Conservation (phyloP, 2,113 vertebrate species). For the Hippocampus comes region DNA sequence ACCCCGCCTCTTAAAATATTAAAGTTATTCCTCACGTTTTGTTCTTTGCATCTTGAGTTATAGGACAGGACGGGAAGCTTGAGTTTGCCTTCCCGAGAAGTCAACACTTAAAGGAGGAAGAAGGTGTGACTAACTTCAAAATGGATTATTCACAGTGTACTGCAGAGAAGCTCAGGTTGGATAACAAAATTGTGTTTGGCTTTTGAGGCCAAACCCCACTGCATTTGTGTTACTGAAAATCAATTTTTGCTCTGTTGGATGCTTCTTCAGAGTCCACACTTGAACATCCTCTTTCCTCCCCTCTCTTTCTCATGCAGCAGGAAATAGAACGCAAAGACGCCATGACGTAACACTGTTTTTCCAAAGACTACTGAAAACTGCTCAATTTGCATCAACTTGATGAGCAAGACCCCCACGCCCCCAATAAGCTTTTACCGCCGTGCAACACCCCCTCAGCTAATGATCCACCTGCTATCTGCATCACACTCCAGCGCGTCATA, state of each 20-base stretch:
- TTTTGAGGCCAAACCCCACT: conserved; percentile 45
- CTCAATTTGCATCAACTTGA: conserved; percentile 41
- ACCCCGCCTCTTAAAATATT: conserved; percentile 41
- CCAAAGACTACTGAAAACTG: conserved; percentile 47
- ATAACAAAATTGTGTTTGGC: conserved; percentile 48
- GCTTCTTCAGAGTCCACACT: conserved; percentile 21
- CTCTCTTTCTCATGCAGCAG: conserved; percentile 44
- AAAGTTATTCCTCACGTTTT: conserved; percentile 30
- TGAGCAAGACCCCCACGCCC: conserved; percentile 14
- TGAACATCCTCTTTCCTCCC: neutral
- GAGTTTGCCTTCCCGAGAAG: conserved; percentile 21
- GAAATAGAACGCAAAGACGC: conserved; percentile 50
- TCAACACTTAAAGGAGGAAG: conserved; percentile 36
- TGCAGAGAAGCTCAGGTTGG: conserved; percentile 25
- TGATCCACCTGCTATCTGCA: conserved; percentile 24
- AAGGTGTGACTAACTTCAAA: conserved; percentile 47
- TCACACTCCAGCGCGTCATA: conserved; percentile 44
- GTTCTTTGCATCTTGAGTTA: conserved; percentile 28
- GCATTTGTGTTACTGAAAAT: conserved; percentile 25
- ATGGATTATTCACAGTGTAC: conserved; percentile 53
- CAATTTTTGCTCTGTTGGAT: conserved; percentile 11
- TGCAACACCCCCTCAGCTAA: conserved; percentile 30
- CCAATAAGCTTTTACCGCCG: conserved; percentile 47
- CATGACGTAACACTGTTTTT: conserved; percentile 49
- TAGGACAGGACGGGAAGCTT: conserved; percentile 36